Percentiles rank a stretch among this genome's conserved stretches.
Conservation (phyloP, 2,888 invertebrate genomes). For the Dasysyrphus tricinctus region DNA sequence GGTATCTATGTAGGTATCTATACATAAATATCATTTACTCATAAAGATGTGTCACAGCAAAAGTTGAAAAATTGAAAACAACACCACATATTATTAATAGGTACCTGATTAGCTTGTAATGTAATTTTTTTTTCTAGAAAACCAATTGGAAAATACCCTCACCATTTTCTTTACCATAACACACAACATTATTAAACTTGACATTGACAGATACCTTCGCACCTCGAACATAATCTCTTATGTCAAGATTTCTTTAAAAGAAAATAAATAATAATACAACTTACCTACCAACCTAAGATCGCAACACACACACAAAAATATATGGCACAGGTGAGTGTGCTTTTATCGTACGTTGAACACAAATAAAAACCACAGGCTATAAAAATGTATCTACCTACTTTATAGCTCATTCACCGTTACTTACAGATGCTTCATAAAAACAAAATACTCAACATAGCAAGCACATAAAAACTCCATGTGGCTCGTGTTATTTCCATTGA, state of each 20-base stretch:
- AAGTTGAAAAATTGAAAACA: background rate
- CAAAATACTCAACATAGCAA: background rate
- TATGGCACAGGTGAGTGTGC: conserved; percentile 34
- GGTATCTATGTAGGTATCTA: too few relatives aligned
- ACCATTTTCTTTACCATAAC: background rate
- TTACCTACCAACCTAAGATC: background rate
- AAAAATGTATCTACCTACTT: conserved; percentile 3
- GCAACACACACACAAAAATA: background rate
- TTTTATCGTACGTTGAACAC: conserved; percentile 25
- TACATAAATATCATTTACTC: too few relatives aligned
- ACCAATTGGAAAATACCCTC: background rate
- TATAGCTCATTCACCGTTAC: conserved; percentile 38
- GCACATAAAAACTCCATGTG: conserved; percentile 25
- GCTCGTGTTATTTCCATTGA: conserved; percentile 47
- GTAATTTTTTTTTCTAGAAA: background rate
- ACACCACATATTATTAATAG: background rate
- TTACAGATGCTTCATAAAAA: conserved; percentile 36
- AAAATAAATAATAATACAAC: conserved; percentile 15
- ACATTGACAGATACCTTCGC: conserved; percentile 57
- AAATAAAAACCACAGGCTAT: conserved; percentile 23
- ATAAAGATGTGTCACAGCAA: too few relatives aligned
- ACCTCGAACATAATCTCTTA: conserved; percentile 36
- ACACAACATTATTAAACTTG: conserved; percentile 34
- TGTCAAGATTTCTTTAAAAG: conserved; percentile 34
- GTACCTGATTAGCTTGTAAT: background rate